These are phyloP conservation scores for Proterorhinus semilunaris DNA, from an alignment of 2,113 vertebrate genomes.

Conservation along the genomic window DNA sequence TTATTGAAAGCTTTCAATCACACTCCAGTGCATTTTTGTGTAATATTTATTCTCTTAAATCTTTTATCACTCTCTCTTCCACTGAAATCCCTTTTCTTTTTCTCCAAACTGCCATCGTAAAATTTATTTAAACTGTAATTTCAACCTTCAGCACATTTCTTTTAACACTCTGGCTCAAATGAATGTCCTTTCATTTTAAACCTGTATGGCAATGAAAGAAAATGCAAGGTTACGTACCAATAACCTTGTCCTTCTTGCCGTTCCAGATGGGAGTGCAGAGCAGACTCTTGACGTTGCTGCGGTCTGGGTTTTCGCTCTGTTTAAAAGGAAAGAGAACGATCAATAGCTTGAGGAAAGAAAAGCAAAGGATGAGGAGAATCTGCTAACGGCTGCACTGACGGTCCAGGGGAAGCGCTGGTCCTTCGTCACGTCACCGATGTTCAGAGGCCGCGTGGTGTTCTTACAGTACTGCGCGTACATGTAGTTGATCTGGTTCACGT, in stretches of 20 bases:
- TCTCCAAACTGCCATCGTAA: no score
- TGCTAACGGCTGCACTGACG: constrained; percentile 73
- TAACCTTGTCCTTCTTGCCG: constrained; percentile 97
- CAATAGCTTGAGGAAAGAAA: background rate
- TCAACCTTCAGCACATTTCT: no score
- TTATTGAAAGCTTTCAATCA: no score
- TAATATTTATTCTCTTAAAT: no score
- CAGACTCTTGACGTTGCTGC: constrained; percentile 83
- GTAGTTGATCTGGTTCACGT: constrained; percentile 91
- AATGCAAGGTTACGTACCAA: constrained; percentile 77
- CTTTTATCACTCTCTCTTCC: no score
- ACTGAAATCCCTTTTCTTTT: no score
- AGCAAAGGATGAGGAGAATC: background rate
- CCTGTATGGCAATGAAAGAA: no score
- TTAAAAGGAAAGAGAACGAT: constrained; percentile 27
- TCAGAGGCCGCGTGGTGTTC: constrained; percentile 91
- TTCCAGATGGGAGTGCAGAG: constrained; percentile 96
- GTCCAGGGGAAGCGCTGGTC: constrained; percentile 91
- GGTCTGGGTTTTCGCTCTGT: constrained; percentile 85
- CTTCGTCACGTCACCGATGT: constrained; percentile 86
- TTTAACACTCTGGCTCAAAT: no score
- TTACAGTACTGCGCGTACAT: constrained; percentile 96
- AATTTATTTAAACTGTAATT: no score
- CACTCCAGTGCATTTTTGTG: no score
- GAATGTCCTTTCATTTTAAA: no score